Base-by-base conservation (phyloP, 2,888 invertebrate genomes). In the Platycheirus albimanus region DNA sequence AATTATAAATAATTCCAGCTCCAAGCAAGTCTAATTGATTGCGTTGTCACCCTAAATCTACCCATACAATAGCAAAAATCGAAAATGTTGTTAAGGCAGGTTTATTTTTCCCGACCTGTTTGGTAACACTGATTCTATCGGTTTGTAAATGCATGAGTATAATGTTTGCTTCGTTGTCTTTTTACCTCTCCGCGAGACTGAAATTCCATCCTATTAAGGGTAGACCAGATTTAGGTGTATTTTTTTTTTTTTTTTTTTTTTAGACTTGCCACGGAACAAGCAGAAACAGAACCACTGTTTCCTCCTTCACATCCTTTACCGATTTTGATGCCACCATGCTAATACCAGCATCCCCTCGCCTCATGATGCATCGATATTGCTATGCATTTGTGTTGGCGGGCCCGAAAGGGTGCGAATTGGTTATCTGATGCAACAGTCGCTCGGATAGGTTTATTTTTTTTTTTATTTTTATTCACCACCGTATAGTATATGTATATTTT, bases 121-220 rank as follows among this genome's bases (percentile, higher is more conserved):
- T 54, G 54, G 54, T 36, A 36, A 54, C 54, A 54, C 36, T 13
- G n/a, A 13, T 10, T 24, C n/a, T 3, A 30, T 33, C 10, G 13
- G 6, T 28, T 41, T 54, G 43, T 33, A 24, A 41, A 45, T 72
- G 52, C 17, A 47, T 56, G 33, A 6, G 24, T 30, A 33, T 52
- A 54, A 54, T 54, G 36, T 54, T 36, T 54, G 33, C 52, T 30
- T 10, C 28, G 45, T 47, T 36, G 71, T 36, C 38, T 66, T 15
- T 41, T 56, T 61, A 20, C 24, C 28, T 36, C 28, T 61, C 8
- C 45, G 67, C 70, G 72, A 58, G 56, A 36, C 45, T 70, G 75
- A 75, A 80, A 80, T 75, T 75, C 66, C 70, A 80, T 75, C 75
- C 80, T 75, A 80, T 80, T 80, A 75, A 70, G 56, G 51, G 51